Base-by-base conservation (phyloP, 2,113 vertebrate genomes). In the Leptobrachium ailaonicum region DNA sequence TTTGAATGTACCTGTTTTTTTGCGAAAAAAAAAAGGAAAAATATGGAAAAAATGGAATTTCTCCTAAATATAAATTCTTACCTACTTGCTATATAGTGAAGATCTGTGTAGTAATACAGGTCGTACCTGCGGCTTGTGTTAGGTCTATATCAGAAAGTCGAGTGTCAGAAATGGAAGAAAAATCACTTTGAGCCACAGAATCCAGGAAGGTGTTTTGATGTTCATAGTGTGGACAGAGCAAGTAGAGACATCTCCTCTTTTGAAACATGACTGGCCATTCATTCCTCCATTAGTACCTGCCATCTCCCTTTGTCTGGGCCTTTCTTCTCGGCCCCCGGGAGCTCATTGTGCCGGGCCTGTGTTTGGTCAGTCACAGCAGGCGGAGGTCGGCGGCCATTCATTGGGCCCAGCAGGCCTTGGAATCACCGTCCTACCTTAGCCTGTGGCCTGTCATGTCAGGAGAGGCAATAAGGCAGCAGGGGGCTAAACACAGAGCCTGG, bases 381-480 rank as follows among this genome's bases (percentile, higher is more conserved):
- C 32, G 75, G 50, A 86, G 84, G 84, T 60, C 79, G 72, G 12
- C 82, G 74, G 68, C 82, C 67, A 40, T 40, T 83, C 75, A 82
- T 47, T 63, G 66, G 76, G 73, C 85, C 70, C 87, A 86, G 84
- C 84, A 83, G 79, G 87, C 73, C 60, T 82, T 76, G 80, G 54
- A 85, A 82, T 83, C 78, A 75, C 77, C 85, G 80, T 62, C 84
- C 83, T 79, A 75, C 83, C 87, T 84, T 83, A 70, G 84, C 84
- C 87, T 84, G 76, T 82, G 82, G 84, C 72, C 86, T 81, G 79
- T 82, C 75, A 68, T 62, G 75, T 82, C 75, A 41, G 73, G 4
- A 54, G 44, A 6, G 1, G 62, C 75, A 64, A 50, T 40, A 44
- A 40, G 4, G 62, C 45, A 63, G 84, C 74, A 69, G 83, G 83